Percentiles rank a stretch among this genome's conserved stretches.
phyloP scores from a whole-genome alignment of 1,140 invertebrate species.

The Cyphomyrmex costatus region DNA sequence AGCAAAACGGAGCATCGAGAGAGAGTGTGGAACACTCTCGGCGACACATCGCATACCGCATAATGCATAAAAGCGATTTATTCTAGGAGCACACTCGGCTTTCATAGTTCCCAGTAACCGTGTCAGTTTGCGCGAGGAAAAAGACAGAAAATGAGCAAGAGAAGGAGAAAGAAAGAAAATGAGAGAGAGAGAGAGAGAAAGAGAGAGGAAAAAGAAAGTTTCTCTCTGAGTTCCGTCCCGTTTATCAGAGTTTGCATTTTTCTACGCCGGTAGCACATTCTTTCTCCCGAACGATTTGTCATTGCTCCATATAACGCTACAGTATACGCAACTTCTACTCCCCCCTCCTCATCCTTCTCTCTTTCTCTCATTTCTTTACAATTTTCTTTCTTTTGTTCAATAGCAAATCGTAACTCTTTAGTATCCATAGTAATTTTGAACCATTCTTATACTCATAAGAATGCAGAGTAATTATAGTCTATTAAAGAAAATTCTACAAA shows the following conservation, averaged over 20 bases:
- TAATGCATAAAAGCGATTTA: conserved; percentile 60
- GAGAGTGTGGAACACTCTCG: conserved; percentile 11
- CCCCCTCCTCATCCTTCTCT: not conserved
- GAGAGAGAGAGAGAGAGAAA: not conserved
- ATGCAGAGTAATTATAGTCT: conserved; percentile 30
- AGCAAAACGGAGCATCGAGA: conserved; percentile 7
- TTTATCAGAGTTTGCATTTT: conserved; percentile 65
- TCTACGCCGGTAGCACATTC: conserved; percentile 24
- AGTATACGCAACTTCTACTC: not conserved
- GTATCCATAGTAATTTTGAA: conserved; percentile 27
- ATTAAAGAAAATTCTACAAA: conserved; percentile 24
- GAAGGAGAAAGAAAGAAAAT: not conserved
- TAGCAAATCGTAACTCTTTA: conserved; percentile 30
- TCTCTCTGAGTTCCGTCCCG: conserved; percentile 35
- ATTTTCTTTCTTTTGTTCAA: not conserved
- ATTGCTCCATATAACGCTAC: conserved; percentile 47
- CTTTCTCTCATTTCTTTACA: not conserved
- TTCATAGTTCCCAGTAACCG: conserved; percentile 56
- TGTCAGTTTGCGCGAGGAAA: conserved; percentile 40
- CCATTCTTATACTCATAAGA: conserved; percentile 19
- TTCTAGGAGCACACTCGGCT: conserved; percentile 45
- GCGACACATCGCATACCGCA: conserved; percentile 32
- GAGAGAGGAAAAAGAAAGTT: conserved; percentile 1
- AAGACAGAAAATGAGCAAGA: not conserved
- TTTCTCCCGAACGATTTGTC: conserved; percentile 67